These are phyloP conservation scores for Polyommatus iphigenia DNA, from an alignment of 2,888 invertebrate species.

Conservation along the genomic window DNA sequence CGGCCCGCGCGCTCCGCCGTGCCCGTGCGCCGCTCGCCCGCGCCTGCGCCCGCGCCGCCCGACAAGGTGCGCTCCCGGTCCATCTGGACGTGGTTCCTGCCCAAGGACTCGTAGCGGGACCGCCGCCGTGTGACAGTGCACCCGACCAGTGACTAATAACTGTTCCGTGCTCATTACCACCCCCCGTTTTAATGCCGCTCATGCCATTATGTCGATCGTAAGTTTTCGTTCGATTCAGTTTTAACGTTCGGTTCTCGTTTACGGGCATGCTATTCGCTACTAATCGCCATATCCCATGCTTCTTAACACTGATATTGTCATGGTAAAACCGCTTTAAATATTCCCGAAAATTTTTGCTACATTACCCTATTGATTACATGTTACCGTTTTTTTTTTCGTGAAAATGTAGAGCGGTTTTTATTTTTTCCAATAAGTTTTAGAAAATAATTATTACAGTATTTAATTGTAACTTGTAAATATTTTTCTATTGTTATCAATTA, in stretches of 20 bases:
- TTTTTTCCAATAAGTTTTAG: not conserved
- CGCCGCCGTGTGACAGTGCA: slow-evolving; percentile 58
- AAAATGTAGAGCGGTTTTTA: not conserved
- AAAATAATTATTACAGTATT: not conserved
- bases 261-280: slow-evolving; percentile 41
- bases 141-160: slow-evolving; percentile 50
- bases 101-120: slow-evolving; percentile 59
- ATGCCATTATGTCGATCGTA: slow-evolving; percentile 79
- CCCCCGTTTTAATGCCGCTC: slow-evolving; percentile 37
- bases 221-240: slow-evolving; percentile 53
- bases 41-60: slow-evolving; percentile 51
- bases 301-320: slow-evolving; percentile 18
- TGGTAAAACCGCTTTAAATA: slow-evolving; percentile 9
- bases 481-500: not conserved
- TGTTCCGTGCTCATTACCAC: slow-evolving; percentile 29
- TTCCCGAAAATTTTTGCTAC: not conserved
- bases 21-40: slow-evolving; percentile 57
- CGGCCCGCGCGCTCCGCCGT: slow-evolving; percentile 52
- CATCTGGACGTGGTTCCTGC: slow-evolving; percentile 83
- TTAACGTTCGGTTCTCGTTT: slow-evolving; percentile 43
- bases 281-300: slow-evolving; percentile 28
- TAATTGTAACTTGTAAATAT: slow-evolving; percentile 13
- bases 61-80: slow-evolving; percentile 87
- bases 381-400: not conserved
- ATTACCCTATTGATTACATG: not conserved